These are phyloP conservation scores for Apamea monoglypha DNA, from an alignment of 2,888 invertebrate species.

Conservation along the genomic window DNA sequence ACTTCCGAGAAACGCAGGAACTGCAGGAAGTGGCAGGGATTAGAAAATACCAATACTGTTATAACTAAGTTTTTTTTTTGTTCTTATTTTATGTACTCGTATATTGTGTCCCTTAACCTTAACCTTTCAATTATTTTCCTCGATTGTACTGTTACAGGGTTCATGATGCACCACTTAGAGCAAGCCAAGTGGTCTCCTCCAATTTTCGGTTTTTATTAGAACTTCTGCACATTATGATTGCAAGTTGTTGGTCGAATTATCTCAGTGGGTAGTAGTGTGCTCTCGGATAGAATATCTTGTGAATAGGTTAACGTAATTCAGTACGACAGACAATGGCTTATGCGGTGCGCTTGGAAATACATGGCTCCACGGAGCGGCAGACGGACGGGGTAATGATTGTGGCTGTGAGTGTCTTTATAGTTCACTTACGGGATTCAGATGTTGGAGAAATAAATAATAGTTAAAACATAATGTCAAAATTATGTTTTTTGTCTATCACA, in stretches of 20 bases:
- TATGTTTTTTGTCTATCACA: neutral
- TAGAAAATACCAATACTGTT: too few relatives aligned
- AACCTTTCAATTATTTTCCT: neutral
- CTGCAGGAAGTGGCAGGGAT: too few relatives aligned
- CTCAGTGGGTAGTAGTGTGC: slow-evolving; percentile 35
- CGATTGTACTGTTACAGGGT: neutral
- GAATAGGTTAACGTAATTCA: slow-evolving; percentile 49
- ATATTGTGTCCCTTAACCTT: too few relatives aligned
- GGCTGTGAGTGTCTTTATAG: slow-evolving; percentile 8
- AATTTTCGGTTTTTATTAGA: neutral
- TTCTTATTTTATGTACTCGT: too few relatives aligned
- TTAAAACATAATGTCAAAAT: neutral
- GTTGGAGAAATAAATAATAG: neutral
- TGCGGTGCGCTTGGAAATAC: slow-evolving; percentile 31
- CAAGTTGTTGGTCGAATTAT: slow-evolving; percentile 42
- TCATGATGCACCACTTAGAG: too few relatives aligned
- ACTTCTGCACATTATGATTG: slow-evolving; percentile 17
- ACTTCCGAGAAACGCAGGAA: too few relatives aligned
- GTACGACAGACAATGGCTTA: slow-evolving; percentile 51
- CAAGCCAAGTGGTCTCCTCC: fast-evolving
- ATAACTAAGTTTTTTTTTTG: too few relatives aligned
- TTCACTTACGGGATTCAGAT: neutral
- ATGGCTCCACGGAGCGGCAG: neutral
- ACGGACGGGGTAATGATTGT: slow-evolving; percentile 8
- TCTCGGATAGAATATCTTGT: slow-evolving; percentile 55